phyloP scores from a whole-genome alignment of 2,113 vertebrate genomes.

The Oncorhynchus nerka region DNA sequence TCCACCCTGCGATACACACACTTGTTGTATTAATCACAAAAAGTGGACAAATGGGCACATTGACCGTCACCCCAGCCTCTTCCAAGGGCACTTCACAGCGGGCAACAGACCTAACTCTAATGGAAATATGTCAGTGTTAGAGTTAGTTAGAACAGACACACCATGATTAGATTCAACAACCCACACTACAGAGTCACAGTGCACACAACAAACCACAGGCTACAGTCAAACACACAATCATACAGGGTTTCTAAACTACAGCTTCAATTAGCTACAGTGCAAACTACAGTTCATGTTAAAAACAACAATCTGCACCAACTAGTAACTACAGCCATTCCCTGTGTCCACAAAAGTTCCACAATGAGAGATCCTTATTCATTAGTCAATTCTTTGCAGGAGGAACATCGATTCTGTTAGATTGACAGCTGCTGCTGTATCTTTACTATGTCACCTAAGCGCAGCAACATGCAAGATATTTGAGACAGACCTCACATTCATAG shows the following conservation, averaged over 20 bases:
- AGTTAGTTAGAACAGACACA: no score
- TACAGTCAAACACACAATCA: neutral
- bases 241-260: neutral
- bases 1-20: conserved; percentile 81
- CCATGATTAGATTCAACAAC: no score
- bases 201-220: neutral
- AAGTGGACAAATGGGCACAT: neutral
- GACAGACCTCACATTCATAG: neutral
- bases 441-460: neutral
- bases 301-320: neutral
- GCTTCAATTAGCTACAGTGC: neutral
- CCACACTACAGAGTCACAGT: no score
- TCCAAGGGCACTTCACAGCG: no score
- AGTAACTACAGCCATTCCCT: neutral
- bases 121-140: no score
- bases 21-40: neutral
- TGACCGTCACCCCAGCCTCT: no score
- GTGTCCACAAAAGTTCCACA: neutral
- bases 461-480: conserved; percentile 9
- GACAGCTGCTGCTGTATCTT: neutral
- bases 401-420: neutral
- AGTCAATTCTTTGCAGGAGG: neutral
- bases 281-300: neutral
- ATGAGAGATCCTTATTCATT: neutral
- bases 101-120: no score